Conservation (phyloP, 2,113 vertebrate genomes). For the Erythrolamprus reginae region DNA sequence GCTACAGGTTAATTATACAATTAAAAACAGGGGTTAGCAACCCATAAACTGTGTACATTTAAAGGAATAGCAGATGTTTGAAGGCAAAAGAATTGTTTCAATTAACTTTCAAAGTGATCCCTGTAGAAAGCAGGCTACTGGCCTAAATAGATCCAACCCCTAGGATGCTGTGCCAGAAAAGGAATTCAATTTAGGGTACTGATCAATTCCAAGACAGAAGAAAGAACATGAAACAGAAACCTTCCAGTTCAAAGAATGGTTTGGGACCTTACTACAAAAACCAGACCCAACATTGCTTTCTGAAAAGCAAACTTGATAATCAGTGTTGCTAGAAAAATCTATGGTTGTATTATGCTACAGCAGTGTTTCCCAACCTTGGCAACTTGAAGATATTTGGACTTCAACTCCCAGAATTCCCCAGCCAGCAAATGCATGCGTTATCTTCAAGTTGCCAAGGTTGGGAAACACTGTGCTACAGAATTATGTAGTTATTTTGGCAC, state of each 20-base stretch:
- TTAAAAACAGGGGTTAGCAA: background rate
- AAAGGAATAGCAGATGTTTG: background rate
- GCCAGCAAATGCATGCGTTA: too few relatives aligned
- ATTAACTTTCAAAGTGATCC: background rate
- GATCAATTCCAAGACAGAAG: background rate
- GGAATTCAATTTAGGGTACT: background rate
- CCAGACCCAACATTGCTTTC: background rate
- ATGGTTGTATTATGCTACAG: background rate
- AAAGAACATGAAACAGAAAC: background rate
- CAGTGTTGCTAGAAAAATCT: background rate
- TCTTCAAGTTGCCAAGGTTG: too few relatives aligned
- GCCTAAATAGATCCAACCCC: background rate
- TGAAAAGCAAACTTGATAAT: background rate
- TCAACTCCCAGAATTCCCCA: too few relatives aligned
- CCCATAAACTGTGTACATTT: background rate
- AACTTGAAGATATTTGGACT: too few relatives aligned
- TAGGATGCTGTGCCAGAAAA: background rate
- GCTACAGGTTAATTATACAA: background rate
- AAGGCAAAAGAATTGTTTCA: background rate
- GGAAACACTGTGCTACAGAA: background rate
- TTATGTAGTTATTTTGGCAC: background rate
- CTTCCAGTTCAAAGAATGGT: background rate
- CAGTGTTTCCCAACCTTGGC: too few relatives aligned
- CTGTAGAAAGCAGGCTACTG: background rate
- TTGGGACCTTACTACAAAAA: background rate